Evolutionary conservation across 1,140 invertebrate genomes (phyloP).

Genomic region (Aleiodes sp.): DNA sequence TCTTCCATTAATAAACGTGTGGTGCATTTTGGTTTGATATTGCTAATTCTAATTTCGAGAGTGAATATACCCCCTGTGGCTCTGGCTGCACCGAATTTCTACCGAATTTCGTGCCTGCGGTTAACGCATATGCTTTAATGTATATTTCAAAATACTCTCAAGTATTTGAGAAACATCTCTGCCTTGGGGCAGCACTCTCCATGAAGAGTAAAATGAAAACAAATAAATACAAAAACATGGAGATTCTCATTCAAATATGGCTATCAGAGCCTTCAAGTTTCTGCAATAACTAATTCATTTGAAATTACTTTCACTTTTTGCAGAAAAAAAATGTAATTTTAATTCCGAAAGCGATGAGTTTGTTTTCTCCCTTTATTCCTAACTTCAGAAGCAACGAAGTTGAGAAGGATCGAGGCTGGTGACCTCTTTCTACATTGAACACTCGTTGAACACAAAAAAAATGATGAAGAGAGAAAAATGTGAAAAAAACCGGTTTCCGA

Average conservation of each 20-base stretch:
- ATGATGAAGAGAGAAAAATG: neutral
- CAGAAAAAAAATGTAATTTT: no score
- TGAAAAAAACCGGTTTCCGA: constrained; percentile 24
- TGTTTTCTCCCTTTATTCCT: no score
- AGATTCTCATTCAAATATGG: neutral
- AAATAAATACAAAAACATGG: neutral
- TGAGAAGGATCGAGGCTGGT: constrained; percentile 20
- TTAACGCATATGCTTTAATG: neutral
- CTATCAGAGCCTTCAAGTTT: neutral
- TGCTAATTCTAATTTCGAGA: constrained; percentile 39
- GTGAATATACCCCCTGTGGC: constrained; percentile 21
- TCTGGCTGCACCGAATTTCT: constrained; percentile 27
- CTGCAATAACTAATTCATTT: neutral
- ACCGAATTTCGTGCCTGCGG: constrained; percentile 17
- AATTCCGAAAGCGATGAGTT: neutral
- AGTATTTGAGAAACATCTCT: neutral
- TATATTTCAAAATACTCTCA: neutral
- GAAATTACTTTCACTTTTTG: no score
- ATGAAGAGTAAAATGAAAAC: no score
- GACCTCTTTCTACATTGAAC: constrained; percentile 4
- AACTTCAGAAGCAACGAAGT: neutral
- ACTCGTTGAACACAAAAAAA: constrained; percentile 1
- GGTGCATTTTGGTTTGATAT: constrained; percentile 18
- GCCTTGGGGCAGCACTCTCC: no score
- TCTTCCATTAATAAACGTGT: constrained; percentile 34